These are phyloP conservation scores for Patella ulyssiponensis DNA, from an alignment of 2,888 invertebrate species.

Conservation along the genomic window DNA sequence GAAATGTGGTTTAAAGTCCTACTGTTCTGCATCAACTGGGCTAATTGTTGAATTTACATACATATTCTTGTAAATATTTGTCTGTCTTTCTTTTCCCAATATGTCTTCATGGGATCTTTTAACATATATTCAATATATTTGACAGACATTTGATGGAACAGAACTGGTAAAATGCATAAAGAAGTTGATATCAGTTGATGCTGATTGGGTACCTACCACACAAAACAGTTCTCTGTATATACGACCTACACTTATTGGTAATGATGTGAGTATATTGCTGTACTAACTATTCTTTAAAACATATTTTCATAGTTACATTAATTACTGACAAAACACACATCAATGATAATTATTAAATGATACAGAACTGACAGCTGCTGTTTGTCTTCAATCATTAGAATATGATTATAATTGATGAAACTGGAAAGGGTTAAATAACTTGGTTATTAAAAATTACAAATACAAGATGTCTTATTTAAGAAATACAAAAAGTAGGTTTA, in stretches of 20 bases:
- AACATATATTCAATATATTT: conserved; percentile 21
- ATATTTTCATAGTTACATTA: too few species aligned
- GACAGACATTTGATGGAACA: conserved; percentile 83
- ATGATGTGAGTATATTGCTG: conserved; percentile 85
- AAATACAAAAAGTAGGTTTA: too few species aligned
- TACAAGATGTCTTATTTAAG: too few species aligned
- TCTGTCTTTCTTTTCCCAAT: not conserved
- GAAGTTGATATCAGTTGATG: conserved; percentile 90
- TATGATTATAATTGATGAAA: too few species aligned
- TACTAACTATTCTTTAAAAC: too few species aligned
- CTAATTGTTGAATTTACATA: not conserved
- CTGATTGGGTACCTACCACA: conserved; percentile 97
- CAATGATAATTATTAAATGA: too few species aligned
- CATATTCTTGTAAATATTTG: not conserved
- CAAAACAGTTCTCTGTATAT: conserved; percentile 90
- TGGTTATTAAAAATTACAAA: too few species aligned
- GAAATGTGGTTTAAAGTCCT: not conserved
- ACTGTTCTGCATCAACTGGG: not conserved
- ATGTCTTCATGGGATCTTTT: not conserved
- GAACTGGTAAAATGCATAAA: conserved; percentile 89
- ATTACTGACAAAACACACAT: too few species aligned
- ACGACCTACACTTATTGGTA: conserved; percentile 95
- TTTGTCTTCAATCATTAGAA: too few species aligned
- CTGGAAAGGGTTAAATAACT: too few species aligned
- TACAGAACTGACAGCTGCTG: too few species aligned